Base-by-base conservation (phyloP, 2,797 vertebrate genomes). In the Sebastes trivittatus region DNA sequence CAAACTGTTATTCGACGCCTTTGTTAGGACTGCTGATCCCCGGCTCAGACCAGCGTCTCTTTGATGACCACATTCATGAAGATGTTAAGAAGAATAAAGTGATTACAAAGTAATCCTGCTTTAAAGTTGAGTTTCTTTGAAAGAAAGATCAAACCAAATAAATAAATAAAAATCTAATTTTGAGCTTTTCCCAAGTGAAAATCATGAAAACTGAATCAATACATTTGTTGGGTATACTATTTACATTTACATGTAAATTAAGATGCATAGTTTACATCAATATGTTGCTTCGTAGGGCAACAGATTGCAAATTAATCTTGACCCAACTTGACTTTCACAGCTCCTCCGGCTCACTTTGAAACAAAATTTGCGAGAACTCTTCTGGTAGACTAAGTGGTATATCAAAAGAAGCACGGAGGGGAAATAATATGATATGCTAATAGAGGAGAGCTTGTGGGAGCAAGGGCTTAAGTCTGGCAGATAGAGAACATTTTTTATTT, bases 351-450 rank as follows among this genome's bases (percentile, higher is more conserved):
- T 87, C 55, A 34, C 65, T 79, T 77, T 76, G 36, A 87, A 90
- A 89, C 16, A 0, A 66, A 85, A 78, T 81, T 10, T 22, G 46
- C 4, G 11, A 49, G 54, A 78, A 80, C 22, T 73, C 74, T 75
- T 80, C 72, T n/a, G 46, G 67, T 61, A 4, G 64, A 69, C 61
- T 64, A 84, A 87, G 79, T 81, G 80, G 75, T 68, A 74, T 68
- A 87, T 92, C 82, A 89, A 87, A 86, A 76, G 80, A 11, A 72
- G 85, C 80, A 63, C 16, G 22, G 56, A 68, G 64, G 38, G 30
- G 59, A 42, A 85, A 76, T 85, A 34, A 83, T 87, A 87, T 82
- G 69, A 68, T 81, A 89, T 91, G 89, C 88, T 91, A 87, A 91
- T 87, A 68, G 63, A 68, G 69, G 72, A 29, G 49, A 56, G 77